Conservation (phyloP, 2,113 vertebrate genomes). For the Strix aluco region DNA sequence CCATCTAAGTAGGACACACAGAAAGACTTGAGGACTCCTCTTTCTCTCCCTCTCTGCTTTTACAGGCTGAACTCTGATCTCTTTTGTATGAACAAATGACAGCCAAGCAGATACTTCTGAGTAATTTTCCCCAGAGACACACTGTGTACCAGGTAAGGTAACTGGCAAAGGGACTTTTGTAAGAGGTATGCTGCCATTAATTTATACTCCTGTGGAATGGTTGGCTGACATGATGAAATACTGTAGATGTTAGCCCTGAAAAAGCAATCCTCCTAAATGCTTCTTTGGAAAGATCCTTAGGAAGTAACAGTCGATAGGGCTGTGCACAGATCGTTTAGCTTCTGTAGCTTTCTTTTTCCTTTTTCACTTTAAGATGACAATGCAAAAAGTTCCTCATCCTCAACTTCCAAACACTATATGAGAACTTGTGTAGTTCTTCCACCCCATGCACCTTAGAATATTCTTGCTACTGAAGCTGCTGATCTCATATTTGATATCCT, state of each 20-base stretch:
- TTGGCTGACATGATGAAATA: not conserved
- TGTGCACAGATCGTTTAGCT: not conserved
- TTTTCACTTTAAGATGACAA: not conserved
- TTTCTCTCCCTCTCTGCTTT: not conserved
- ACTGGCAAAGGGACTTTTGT: not conserved
- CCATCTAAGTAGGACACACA: not conserved
- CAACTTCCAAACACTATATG: not conserved
- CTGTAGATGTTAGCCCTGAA: not conserved
- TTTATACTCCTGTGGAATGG: not conserved
- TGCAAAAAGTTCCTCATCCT: not conserved
- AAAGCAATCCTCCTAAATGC: not conserved
- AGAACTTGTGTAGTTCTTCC: not conserved
- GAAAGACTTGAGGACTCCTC: not conserved
- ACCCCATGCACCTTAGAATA: not conserved
- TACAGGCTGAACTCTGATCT: not conserved
- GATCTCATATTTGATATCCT: not conserved
- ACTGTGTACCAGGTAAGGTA: not conserved
- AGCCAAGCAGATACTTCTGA: not conserved
- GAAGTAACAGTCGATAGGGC: not conserved
- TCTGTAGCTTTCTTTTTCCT: not conserved
- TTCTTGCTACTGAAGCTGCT: not conserved
- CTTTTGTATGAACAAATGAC: not conserved
- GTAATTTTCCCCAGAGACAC: not conserved
- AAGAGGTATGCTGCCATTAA: not conserved
- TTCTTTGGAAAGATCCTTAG: not conserved